Evolutionary conservation across 37 sponge, comb jelly and placozoan species (phyloP).

Genomic region (Hormiphora californensis): DNA sequence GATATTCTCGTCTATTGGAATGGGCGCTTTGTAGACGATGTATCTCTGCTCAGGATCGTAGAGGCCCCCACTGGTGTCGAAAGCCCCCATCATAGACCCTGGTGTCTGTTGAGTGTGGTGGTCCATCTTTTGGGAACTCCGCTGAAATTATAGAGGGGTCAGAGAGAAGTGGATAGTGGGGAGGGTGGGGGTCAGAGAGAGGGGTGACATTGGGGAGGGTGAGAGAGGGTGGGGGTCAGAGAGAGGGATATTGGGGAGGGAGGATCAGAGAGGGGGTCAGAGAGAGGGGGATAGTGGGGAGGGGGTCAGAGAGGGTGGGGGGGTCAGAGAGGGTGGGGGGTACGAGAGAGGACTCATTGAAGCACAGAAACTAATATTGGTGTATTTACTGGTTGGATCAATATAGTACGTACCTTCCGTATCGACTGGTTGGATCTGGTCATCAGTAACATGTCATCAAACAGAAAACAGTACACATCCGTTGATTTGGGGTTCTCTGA

Average conservation of each 20-base stretch:
- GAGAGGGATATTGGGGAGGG: not conserved
- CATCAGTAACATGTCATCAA: slow-evolving; percentile 24
- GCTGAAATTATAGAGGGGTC: too few relatives aligned
- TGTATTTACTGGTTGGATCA: not conserved
- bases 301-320: not conserved
- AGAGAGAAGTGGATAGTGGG: too few relatives aligned
- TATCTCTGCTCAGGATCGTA: slow-evolving; percentile 22
- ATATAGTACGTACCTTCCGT: not conserved
- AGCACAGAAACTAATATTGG: not conserved
- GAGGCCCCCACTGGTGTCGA: slow-evolving; percentile 45
- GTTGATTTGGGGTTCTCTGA: slow-evolving; percentile 52
- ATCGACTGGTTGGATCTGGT: not conserved
- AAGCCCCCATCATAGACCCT: not conserved
- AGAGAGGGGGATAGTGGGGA: not conserved
- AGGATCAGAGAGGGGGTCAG: not conserved
- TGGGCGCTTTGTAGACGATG: slow-evolving; percentile 26
- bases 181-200: not conserved
- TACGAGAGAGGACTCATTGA: not conserved
- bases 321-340: not conserved
- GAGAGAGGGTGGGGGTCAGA: not conserved
- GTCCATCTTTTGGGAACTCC: not conserved
- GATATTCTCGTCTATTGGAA: slow-evolving; percentile 17
- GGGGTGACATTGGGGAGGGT: not conserved
- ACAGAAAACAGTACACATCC: slow-evolving; percentile 18
- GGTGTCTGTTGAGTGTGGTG: slow-evolving; percentile 1